Evolutionary conservation across 1,140 invertebrate species (phyloP), one percentile per base, ranked within the genome.

Genomic region (Galendromus occidentalis): DNA sequence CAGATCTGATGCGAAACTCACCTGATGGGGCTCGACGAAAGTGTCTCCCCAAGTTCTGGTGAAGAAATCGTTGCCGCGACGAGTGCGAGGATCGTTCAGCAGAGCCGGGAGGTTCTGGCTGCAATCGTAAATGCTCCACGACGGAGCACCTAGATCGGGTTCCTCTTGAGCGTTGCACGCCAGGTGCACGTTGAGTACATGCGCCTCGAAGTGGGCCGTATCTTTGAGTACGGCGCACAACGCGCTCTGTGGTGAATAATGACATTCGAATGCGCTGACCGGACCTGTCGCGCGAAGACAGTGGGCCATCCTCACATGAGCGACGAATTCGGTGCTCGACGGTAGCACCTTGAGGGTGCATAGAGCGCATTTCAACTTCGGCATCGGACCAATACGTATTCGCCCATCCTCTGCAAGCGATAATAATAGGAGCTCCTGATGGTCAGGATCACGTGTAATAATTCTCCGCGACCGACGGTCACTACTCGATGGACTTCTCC

Each of bases 31-130:
- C 7, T 94, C 91, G 7, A 93, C 81, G 77, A 97, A 97, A 66
- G 82, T 82, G 72, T 95, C 91, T 44, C 95, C 94, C 95, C 95
- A 98, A 68, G 91, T 93, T 76, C 91, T 91, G 0, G 92, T 95
- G 72, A 98, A 92, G 71, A 98, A 91, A 74, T 93, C 89, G 71
- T 77, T 78, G 51, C 68, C 67, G 65, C 78, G 75, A n/a, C 88
- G 86, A 71, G 85, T 84, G 59, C 85, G 84, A 0, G 95, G 94
- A 79, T 98, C 93, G 78, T 96, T 95, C 29, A 98, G 80, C 65
- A 95, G 90, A 64, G 93, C 91, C 25, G 94, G 88, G 68, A 99
- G 80, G 77, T 98, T 98, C 77, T 95, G 91, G 22, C 86, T 83
- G 29, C 90, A 76, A 64, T 78, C 75, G 69, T 78, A 80, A 22